These are phyloP conservation scores for Eulemur albifrons DNA, from an alignment of 2,797 vertebrate genomes.

Conservation along the genomic window DNA sequence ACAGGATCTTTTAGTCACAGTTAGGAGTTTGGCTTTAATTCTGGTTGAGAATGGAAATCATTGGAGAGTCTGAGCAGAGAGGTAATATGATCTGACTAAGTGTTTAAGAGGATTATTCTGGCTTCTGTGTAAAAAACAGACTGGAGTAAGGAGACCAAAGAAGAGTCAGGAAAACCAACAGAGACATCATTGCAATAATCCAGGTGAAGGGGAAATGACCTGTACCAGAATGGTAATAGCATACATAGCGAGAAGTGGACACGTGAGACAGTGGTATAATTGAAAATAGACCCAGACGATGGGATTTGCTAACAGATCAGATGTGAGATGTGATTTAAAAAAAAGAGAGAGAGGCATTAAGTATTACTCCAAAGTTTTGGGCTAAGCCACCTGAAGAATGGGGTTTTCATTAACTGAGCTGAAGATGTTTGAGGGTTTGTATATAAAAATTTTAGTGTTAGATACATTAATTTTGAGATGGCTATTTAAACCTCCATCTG, in stretches of 20 bases:
- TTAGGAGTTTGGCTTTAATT: not conserved
- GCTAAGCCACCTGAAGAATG: not conserved
- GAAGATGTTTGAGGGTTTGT: not conserved
- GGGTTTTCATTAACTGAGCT: not conserved
- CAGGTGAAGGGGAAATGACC: not conserved
- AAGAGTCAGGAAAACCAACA: not conserved
- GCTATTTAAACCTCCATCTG: not conserved
- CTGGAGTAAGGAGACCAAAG: not conserved
- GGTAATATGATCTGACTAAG: not conserved
- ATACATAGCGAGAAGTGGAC: not conserved
- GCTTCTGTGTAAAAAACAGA: not conserved
- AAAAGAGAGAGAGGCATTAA: not conserved
- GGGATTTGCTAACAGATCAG: not conserved
- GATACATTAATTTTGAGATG: not conserved
- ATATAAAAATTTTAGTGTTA: not conserved
- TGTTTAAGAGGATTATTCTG: not conserved
- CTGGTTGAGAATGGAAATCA: not conserved
- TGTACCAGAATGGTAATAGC: not conserved
- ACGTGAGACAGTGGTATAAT: not conserved
- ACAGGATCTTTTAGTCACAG: not conserved
- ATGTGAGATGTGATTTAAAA: not conserved
- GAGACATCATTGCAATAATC: not conserved
- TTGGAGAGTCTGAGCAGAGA: not conserved
- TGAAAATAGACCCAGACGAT: not conserved
- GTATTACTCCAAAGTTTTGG: not conserved